Evolutionary conservation across 2,797 vertebrate species (phyloP), one percentile per base, ranked within the genome.

Genomic region (Acipenser transmontanus): DNA sequence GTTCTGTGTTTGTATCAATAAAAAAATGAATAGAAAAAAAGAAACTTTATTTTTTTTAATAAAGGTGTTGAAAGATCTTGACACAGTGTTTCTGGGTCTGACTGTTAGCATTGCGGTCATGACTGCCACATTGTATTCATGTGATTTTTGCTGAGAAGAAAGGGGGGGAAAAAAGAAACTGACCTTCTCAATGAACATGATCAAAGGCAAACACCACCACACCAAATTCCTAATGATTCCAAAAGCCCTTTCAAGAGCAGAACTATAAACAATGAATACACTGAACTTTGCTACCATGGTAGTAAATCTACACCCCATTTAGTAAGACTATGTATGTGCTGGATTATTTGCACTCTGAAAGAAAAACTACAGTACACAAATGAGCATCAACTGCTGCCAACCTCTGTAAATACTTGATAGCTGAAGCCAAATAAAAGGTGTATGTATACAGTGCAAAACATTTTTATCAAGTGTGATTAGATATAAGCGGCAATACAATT

Each of bases 391-490:
- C 54, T 11, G 54, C 12, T 57, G 12, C 54, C 54, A 57, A n/a
- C 12, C 54, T 57, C 54, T 57, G 54, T 57, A 57, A 11, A 57
- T 57, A 57, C 54, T 13, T 57, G 54, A 57, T 54, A 48, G 47
- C 2, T 57, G 51, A 48, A 49, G 64, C 64, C 57, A 34, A 59
- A 47, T 54, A 57, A 65, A 57, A n/a, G 54, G 9, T 34, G 34
- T 34, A 34, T 34, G 34, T 34, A 34, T 34, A 34, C 34, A 34
- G 34, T 34, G 54, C 52, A 56, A 48, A 34, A 50, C 17, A 4
- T 7, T 8, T 65, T 69, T 8, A 61, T 69, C 63, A 57, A 56
- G 61, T 49, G 63, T 54, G 68, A 69, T 69, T 65, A 65, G 20
- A 61, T 59, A 65, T n/a, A 54, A n/a, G 12, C 57, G 51, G 63